Evolutionary conservation across 2,113 vertebrate species (phyloP), one percentile per base, ranked within the genome.

Genomic region (Piprites chloris): DNA sequence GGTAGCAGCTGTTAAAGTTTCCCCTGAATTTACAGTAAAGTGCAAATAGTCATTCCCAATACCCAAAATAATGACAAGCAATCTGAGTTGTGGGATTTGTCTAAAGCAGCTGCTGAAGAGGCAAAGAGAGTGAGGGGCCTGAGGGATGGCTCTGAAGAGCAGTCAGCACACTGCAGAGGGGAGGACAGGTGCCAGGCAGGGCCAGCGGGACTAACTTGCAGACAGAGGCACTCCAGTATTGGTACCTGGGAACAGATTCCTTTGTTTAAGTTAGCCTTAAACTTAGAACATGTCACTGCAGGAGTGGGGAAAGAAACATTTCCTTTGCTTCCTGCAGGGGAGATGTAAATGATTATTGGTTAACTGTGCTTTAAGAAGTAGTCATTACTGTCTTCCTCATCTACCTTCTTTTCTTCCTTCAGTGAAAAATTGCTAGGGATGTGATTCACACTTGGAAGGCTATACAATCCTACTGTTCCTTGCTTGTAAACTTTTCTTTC

Each of bases 391-490:
- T 53, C 21, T 87, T 78, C 30, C 21, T 87, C 75, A 55, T 21
- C 65, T 82, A 52, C 9, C 24, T 87, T 75, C 18, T 78, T 81
- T 82, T 59, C 16, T 73, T 6, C 20, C 30, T 82, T 59, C 66
- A 56, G 53, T 76, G 52, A 75, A 79, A 85, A 82, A 55, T 24
- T 63, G 39, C 39, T 56, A 42, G 33, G 33, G 61, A 30, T 61
- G 44, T 92, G 66, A 93, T 84, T 95, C 62, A 83, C 56, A 47
- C 17, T 94, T 68, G 32, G 32, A 66, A 62, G 52, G 15, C 63
- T 69, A 22, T 41, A 62, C 20, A 68, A 7, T 72, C 26, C 26
- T 83, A 35, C 15, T 46, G 26, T 39, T 61, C 4, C n/a, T 44
- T 53, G 24, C 23, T 41, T 80, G 44, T 44, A 42, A 41, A 27